Conservation (phyloP, 2,797 vertebrate species). For the Amblyraja radiata region DNA sequence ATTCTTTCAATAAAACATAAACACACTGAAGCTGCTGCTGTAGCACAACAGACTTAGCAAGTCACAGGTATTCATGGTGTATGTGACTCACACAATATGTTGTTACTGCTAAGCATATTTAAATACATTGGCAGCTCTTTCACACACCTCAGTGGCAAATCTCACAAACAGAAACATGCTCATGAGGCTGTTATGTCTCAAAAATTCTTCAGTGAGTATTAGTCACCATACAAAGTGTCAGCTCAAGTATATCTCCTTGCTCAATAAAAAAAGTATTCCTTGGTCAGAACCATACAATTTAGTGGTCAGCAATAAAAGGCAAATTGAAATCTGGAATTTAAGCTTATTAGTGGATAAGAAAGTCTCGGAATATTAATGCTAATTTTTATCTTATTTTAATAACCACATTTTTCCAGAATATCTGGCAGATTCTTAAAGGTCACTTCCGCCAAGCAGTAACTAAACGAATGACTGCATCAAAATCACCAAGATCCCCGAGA, state of each 20-base stretch:
- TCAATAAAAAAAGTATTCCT: background rate
- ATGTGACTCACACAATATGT: slow-evolving; percentile 33
- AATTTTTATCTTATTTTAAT: slow-evolving; percentile 1
- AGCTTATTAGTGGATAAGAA: background rate
- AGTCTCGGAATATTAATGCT: background rate
- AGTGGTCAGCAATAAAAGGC: background rate
- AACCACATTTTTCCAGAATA: background rate
- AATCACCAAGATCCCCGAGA: background rate
- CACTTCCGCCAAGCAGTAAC: background rate
- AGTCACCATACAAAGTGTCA: slow-evolving; percentile 19
- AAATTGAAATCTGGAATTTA: background rate
- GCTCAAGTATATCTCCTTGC: background rate
- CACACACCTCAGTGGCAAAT: slow-evolving; percentile 33
- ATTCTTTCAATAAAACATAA: slow-evolving; percentile 20
- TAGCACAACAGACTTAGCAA: slow-evolving; percentile 15
- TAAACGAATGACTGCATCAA: background rate
- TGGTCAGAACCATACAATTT: background rate
- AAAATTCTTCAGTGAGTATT: slow-evolving; percentile 1
- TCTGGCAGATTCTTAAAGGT: background rate
- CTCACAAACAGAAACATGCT: slow-evolving; percentile 35
- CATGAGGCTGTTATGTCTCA: slow-evolving; percentile 27
- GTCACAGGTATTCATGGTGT: slow-evolving; percentile 32
- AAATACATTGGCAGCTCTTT: slow-evolving; percentile 31
- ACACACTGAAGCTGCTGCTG: slow-evolving; percentile 5
- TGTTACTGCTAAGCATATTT: slow-evolving; percentile 35